Evolutionary conservation across 2,113 vertebrate genomes (phyloP).

Genomic region (Bambusicola thoracicus): DNA sequence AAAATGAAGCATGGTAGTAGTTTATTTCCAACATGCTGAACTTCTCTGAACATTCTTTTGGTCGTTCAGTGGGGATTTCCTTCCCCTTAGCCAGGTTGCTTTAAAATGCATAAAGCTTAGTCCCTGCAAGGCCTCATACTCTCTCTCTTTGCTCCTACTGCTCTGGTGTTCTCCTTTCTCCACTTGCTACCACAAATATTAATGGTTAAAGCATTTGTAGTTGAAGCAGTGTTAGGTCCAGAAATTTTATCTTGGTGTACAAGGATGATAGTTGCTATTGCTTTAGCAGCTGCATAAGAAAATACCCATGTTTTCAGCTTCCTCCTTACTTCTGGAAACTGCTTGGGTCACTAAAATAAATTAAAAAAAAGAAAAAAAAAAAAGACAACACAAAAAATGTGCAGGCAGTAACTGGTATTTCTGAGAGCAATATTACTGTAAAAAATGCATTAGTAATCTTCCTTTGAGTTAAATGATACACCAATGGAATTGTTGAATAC

Average conservation of each 20-base stretch:
- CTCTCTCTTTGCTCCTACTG: not conserved
- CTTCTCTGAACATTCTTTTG: not conserved
- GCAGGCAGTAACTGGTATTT: constrained; percentile 4
- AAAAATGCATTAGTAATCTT: constrained; percentile 42
- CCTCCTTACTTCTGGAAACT: constrained; percentile 35
- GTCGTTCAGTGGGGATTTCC: not conserved
- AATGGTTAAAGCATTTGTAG: not conserved
- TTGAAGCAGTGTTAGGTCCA: not conserved
- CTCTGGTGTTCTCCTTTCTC: not conserved
- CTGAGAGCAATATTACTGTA: constrained; percentile 4
- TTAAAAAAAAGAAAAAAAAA: not conserved
- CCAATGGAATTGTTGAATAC: not conserved
- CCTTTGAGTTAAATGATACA: constrained; percentile 13
- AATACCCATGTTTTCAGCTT: constrained; percentile 39
- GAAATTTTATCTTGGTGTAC: not conserved
- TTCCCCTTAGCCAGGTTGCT: not conserved
- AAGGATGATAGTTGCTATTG: constrained; percentile 16
- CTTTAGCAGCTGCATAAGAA: constrained; percentile 12
- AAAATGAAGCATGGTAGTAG: not conserved
- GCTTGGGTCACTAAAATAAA: constrained; percentile 14
- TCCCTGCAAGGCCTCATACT: not conserved
- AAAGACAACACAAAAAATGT: not conserved
- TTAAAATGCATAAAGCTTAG: not conserved
- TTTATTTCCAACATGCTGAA: constrained; percentile 34
- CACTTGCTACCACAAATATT: not conserved